phyloP scores from a whole-genome alignment of 2,797 vertebrate genomes.

The Helarctos malayanus region DNA sequence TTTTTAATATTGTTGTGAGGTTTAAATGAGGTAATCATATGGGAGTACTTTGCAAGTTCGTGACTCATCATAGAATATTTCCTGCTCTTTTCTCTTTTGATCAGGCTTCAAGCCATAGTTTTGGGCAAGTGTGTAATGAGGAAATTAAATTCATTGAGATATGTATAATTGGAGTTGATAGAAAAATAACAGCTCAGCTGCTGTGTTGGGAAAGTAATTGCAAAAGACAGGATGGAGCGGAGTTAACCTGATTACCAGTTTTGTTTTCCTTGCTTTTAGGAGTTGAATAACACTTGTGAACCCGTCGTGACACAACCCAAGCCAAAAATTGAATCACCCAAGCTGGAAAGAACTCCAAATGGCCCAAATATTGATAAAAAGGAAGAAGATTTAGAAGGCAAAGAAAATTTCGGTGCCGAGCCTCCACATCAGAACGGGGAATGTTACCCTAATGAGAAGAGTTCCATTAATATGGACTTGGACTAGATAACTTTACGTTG shows the following conservation, averaged over 20 bases:
- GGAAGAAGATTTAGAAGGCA: constrained; percentile 87
- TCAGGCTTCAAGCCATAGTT: neutral
- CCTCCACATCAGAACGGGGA: constrained; percentile 89
- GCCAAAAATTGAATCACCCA: constrained; percentile 91
- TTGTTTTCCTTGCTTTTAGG: constrained; percentile 83
- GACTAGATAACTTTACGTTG: constrained; percentile 86
- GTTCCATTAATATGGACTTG: constrained; percentile 89
- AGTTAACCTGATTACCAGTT: neutral
- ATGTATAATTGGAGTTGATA: neutral
- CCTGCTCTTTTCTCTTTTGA: neutral
- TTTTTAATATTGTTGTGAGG: neutral
- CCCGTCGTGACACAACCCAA: constrained; percentile 91
- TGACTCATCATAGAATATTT: neutral
- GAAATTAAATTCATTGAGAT: neutral
- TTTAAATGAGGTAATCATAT: neutral
- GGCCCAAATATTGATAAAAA: constrained; percentile 85
- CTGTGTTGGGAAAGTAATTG: neutral
- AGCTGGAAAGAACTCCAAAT: constrained; percentile 89
- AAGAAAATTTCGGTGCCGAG: constrained; percentile 87
- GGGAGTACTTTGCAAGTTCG: neutral
- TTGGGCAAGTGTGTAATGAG: neutral
- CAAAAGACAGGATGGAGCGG: neutral
- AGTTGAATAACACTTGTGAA: constrained; percentile 89
- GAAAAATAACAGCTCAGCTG: neutral
- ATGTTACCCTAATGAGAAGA: constrained; percentile 88